These are phyloP conservation scores for Cichlasoma orientale DNA, from an alignment of 2,797 vertebrate species.

Conservation along the genomic window DNA sequence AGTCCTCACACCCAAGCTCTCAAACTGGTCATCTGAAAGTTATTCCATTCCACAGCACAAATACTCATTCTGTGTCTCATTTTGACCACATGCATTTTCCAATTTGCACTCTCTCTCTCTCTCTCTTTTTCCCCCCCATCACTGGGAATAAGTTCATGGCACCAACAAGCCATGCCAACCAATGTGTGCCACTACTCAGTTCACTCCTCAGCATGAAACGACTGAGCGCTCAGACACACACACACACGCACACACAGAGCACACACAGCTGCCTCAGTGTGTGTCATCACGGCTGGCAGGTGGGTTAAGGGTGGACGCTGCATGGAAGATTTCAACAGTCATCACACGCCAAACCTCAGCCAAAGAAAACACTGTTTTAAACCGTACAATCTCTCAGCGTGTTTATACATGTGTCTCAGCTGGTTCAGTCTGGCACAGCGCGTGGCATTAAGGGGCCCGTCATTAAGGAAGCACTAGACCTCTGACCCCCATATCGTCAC, in stretches of 20 bases:
- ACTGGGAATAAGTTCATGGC: slow-evolving; percentile 71
- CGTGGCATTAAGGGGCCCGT: slow-evolving; percentile 35
- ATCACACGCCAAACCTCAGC: slow-evolving; percentile 35
- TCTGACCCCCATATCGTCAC: slow-evolving; percentile 58
- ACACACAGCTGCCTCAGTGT: slow-evolving; percentile 52
- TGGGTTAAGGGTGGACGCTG: slow-evolving; percentile 51
- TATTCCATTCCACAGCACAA: not conserved
- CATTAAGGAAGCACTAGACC: slow-evolving; percentile 65
- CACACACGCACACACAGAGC: slow-evolving; percentile 11
- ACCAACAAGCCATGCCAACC: slow-evolving; percentile 66
- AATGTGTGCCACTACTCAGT: slow-evolving; percentile 52
- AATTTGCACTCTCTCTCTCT: slow-evolving; percentile 16
- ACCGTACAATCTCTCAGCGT: slow-evolving; percentile 17
- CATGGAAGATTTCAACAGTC: slow-evolving; percentile 56
- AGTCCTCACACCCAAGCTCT: not conserved
- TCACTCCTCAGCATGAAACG: slow-evolving; percentile 54
- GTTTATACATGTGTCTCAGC: slow-evolving; percentile 9
- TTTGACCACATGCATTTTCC: slow-evolving; percentile 37
- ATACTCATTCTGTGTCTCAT: not conserved
- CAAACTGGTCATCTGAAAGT: not conserved
- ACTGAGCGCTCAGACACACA: slow-evolving; percentile 50
- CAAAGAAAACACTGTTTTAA: slow-evolving; percentile 45
- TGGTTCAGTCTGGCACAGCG: slow-evolving; percentile 34
- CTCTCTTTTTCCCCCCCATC: slow-evolving; percentile 1
- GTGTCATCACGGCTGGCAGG: slow-evolving; percentile 63